Conservation (phyloP, 2,113 vertebrate genomes). For the Lamprologus lemairii region DNA sequence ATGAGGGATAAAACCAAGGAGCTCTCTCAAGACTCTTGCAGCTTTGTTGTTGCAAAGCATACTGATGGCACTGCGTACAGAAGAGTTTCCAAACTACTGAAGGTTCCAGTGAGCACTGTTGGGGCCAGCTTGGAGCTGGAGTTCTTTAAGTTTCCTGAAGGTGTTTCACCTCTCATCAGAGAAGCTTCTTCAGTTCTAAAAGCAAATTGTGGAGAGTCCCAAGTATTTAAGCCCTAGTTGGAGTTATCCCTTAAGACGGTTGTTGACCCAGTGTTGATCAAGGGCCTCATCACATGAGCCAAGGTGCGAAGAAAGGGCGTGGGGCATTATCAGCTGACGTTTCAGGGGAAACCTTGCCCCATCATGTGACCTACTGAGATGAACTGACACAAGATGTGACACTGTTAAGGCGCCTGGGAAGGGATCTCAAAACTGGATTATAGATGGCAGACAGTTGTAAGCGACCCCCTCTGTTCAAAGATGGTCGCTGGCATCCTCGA, state of each 20-base stretch:
- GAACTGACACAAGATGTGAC: not conserved
- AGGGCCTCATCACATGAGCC: not conserved
- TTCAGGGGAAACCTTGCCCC: not conserved
- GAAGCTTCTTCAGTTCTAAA: not conserved
- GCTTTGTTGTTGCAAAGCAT: not conserved
- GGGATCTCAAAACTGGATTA: not conserved
- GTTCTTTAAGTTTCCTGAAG: not conserved
- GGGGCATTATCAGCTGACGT: not conserved
- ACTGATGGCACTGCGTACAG: not conserved
- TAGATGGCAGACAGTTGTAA: not conserved
- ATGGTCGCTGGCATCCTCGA: not conserved
- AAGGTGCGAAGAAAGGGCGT: not conserved
- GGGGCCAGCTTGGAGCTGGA: not conserved
- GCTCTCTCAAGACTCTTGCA: not conserved
- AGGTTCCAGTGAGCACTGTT: not conserved
- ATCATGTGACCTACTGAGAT: not conserved
- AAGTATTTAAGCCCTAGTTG: not conserved
- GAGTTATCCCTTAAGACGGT: not conserved
- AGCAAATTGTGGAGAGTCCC: not conserved
- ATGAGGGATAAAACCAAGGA: not conserved
- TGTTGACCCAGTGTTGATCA: not conserved
- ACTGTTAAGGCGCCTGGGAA: not conserved
- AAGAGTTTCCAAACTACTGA: not conserved
- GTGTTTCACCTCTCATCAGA: not conserved
- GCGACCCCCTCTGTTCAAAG: not conserved